Percentiles rank a stretch among this genome's conserved stretches.
Evolutionary conservation across 2,888 invertebrate species (phyloP).

Genomic region (Scaptomyza caliginosa): DNA sequence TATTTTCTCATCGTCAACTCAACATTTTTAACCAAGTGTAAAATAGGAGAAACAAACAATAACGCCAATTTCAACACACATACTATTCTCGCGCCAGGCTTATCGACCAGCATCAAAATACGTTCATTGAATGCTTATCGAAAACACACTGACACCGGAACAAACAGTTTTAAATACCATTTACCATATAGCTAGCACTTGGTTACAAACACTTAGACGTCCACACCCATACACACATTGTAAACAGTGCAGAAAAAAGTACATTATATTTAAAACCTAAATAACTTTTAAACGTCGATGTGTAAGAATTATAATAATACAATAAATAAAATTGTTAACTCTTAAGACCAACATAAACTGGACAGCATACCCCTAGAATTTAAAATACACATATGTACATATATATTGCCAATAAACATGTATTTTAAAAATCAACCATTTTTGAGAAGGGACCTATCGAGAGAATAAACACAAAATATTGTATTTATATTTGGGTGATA

Average conservation of each 20-base stretch:
- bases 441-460: slow-evolving; percentile 9
- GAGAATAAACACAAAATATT: slow-evolving; percentile 3
- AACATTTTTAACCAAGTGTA: not conserved
- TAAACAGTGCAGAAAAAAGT: not conserved
- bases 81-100: not conserved
- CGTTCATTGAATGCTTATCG: slow-evolving; percentile 71
- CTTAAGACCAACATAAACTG: not conserved
- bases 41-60: not conserved
- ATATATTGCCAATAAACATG: not conserved
- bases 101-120: slow-evolving; percentile 78
- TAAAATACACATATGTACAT: not conserved
- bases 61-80: not conserved
- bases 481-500: slow-evolving; percentile 52
- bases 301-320: slow-evolving; percentile 9
- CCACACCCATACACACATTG: slow-evolving; percentile 3
- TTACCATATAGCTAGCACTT: slow-evolving; percentile 84
- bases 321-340: not conserved
- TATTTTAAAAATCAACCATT: not conserved
- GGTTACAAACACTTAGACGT: not conserved
- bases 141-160: slow-evolving; percentile 85
- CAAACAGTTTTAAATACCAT: slow-evolving; percentile 84
- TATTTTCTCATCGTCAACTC: not conserved
- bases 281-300: slow-evolving; percentile 8
- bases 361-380: not conserved
- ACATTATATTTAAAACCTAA: not conserved